These are phyloP conservation scores for Monochamus saltuarius DNA, from an alignment of 1,140 invertebrate genomes.

Conservation along the genomic window DNA sequence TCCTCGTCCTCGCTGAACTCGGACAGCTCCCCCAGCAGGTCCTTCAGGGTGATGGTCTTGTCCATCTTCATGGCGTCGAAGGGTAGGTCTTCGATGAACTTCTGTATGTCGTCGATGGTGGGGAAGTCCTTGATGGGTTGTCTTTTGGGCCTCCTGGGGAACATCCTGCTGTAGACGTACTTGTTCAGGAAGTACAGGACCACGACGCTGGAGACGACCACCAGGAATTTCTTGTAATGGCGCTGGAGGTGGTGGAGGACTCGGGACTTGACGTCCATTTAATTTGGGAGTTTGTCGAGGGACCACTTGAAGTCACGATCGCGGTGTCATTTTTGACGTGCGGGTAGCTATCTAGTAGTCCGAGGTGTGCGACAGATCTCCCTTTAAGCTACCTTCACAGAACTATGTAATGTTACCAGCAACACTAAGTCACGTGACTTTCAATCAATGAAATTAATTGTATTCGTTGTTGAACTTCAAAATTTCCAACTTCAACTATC, in stretches of 20 bases:
- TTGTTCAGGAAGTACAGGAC: slow-evolving; percentile 25
- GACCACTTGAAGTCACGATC: slow-evolving; percentile 9
- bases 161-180: slow-evolving; percentile 25
- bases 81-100: slow-evolving; percentile 36
- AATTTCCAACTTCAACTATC: no score
- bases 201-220: slow-evolving; percentile 20
- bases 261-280: slow-evolving; percentile 16
- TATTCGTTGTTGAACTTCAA: no score
- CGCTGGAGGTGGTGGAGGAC: slow-evolving; percentile 21
- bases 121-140: slow-evolving; percentile 30
- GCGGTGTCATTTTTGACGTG: not conserved
- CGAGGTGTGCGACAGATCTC: no score
- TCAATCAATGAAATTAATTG: no score
- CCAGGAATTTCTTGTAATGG: slow-evolving; percentile 29
- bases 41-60: slow-evolving; percentile 28
- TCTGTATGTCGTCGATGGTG: slow-evolving; percentile 34
- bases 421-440: no score
- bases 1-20: slow-evolving; percentile 40
- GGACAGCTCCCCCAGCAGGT: slow-evolving; percentile 33
- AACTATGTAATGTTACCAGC: no score
- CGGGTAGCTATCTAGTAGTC: no score
- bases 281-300: slow-evolving; percentile 34
- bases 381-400: no score
- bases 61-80: slow-evolving; percentile 23
- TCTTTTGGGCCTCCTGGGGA: slow-evolving; percentile 17